Conservation (phyloP, 1,140 invertebrate species). For the Spodoptera litura region DNA sequence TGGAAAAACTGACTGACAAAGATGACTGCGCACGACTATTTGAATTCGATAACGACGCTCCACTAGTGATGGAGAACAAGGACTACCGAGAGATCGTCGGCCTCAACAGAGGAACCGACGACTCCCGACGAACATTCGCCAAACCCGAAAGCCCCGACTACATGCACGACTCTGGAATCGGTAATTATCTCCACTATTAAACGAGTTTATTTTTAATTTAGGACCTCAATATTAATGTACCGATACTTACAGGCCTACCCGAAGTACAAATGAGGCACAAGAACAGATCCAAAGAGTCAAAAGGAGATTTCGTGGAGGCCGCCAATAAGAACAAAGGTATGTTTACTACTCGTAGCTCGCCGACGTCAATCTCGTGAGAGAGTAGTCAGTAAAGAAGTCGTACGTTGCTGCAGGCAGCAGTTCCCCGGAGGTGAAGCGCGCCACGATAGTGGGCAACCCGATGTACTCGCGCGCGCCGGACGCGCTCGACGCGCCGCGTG, state of each 20-base stretch:
- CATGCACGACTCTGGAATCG: constrained; percentile 86
- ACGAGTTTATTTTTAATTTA: background rate
- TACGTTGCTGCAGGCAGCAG: constrained; percentile 68
- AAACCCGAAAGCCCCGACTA: constrained; percentile 84
- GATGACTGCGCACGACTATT: constrained; percentile 84
- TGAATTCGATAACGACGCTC: constrained; percentile 83
- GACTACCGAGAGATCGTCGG: constrained; percentile 80
- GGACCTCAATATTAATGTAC: background rate
- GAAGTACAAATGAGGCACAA: constrained; percentile 82
- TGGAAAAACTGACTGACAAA: constrained; percentile 80
- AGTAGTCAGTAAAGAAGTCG: background rate
- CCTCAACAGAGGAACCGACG: constrained; percentile 79
- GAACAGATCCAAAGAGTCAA: constrained; percentile 75
- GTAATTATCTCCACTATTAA: constrained; percentile 56
- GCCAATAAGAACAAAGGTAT: constrained; percentile 77
- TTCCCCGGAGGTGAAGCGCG: constrained; percentile 90
- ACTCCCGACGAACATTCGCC: constrained; percentile 78
- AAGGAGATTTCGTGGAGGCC: constrained; percentile 78
- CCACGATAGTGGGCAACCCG: constrained; percentile 94
- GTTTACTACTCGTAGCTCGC: background rate
- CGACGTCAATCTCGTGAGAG: no score
- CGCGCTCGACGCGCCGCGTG: constrained; percentile 87
- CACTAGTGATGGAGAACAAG: constrained; percentile 79
- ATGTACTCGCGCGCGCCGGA: constrained; percentile 88
- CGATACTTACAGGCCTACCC: constrained; percentile 68